A percentile compares a stretch with the other conserved stretches of the same genome.
phyloP scores from a whole-genome alignment of 2,797 vertebrate species.

The Apodemus agrarius region DNA sequence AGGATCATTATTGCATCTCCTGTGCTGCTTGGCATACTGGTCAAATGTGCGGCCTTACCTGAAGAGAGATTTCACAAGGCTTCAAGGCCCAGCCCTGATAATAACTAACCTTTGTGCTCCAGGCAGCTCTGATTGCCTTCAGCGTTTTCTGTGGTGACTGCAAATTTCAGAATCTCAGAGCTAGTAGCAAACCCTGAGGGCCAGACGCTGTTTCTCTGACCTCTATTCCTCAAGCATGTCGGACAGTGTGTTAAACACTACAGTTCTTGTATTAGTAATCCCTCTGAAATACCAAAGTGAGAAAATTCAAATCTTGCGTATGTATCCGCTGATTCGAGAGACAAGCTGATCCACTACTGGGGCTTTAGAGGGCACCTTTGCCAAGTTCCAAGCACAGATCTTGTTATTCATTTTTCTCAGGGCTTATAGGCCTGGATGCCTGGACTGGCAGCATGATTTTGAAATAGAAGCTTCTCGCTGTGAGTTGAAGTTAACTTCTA shows the following conservation, averaged over 20 bases:
- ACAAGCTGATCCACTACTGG: background rate
- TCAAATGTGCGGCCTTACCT: background rate
- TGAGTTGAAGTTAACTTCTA: background rate
- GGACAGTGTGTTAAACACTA: background rate
- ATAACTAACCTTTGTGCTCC: background rate
- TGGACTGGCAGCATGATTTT: background rate
- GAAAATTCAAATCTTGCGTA: background rate
- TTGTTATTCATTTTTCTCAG: background rate
- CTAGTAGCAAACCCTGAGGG: background rate
- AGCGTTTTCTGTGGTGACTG: background rate
- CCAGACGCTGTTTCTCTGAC: background rate
- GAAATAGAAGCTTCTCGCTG: background rate
- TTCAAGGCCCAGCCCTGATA: background rate
- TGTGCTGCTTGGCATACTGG: background rate
- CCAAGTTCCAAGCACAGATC: no score
- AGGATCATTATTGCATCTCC: background rate
- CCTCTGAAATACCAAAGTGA: constrained; percentile 10
- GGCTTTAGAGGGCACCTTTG: background rate
- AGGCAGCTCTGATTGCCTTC: background rate
- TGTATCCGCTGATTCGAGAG: background rate
- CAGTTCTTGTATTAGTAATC: constrained; percentile 17
- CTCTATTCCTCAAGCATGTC: background rate
- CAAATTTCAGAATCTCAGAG: background rate
- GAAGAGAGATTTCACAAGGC: background rate
- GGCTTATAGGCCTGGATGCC: background rate